Percentiles rank a stretch among this genome's conserved stretches.
Evolutionary conservation across 2,888 invertebrate genomes (phyloP).

Genomic region (Glaucopsyche alexis): DNA sequence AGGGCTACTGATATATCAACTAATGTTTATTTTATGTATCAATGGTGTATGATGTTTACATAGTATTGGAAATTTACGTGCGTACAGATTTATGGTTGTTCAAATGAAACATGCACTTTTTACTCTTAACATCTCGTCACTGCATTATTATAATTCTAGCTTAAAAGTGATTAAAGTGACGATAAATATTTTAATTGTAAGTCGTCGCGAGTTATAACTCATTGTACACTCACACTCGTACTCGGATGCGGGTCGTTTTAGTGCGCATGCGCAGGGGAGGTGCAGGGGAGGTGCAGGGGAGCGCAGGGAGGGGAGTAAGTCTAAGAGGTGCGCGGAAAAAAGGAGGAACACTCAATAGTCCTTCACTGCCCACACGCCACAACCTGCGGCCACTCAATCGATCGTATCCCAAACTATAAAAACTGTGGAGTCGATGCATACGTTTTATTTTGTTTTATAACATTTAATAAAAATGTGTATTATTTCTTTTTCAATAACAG

Average conservation of each 20-base stretch:
- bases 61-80: too few relatives aligned
- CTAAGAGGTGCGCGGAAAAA: conserved; percentile 55
- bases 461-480: not conserved
- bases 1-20: too few relatives aligned
- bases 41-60: too few relatives aligned
- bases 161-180: not conserved
- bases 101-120: too few relatives aligned
- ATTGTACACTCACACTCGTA: conserved; percentile 57
- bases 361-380: conserved; percentile 76
- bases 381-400: conserved; percentile 75
- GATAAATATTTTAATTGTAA: conserved; percentile 59
- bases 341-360: conserved; percentile 67
- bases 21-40: too few relatives aligned
- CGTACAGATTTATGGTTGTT: too few relatives aligned
- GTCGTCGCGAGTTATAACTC: conserved; percentile 50
- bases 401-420: conserved; percentile 58
- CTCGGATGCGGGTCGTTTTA: conserved; percentile 67
- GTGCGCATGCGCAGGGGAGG: conserved; percentile 66
- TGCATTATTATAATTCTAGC: too few relatives aligned
- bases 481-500: too few relatives aligned
- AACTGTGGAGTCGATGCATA: conserved; percentile 47
- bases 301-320: conserved; percentile 34
- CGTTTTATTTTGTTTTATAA: not conserved
- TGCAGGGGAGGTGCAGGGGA: conserved; percentile 34
- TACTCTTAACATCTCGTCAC: too few relatives aligned